Evolutionary conservation across 2,113 vertebrate genomes (phyloP), one percentile per base, ranked within the genome.

Genomic region (Centropus bengalensis): DNA sequence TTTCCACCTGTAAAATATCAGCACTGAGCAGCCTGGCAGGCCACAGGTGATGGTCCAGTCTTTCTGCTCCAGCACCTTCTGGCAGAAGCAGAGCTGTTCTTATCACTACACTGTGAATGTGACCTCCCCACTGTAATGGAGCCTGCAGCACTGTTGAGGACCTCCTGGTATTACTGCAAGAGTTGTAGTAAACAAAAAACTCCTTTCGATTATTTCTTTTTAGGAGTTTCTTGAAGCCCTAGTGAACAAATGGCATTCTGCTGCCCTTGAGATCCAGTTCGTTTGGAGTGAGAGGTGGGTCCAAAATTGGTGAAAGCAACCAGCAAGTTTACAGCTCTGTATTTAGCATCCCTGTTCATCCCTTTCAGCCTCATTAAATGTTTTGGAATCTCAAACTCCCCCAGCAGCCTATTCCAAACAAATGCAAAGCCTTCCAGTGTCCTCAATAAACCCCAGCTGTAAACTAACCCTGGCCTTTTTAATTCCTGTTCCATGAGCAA

Each of bases 321-420:
- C 49, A 14, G 63, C 22, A 58, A 71, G 74, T 58, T 85, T 40
- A 32, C 16, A 15, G 87, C 49, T 83, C 94, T 93, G 88, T 82
- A 58, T 94, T 97, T 96, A 88, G 82, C 64, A 62, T 60, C 92
- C 63, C 74, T 40, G 52, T 44, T 83, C 93, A 96, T 83, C 95
- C 67, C 83, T 54, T 58, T 30, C 74, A 58, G 82, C 89, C 56
- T 86, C 21, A 3, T 68, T 47, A 73, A 90, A 95, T 24, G 73
- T 75, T 95, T 78, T 60, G 88, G 91, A 95, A 97, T 95, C 88
- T 83, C 73, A 78, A 27, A 63, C 85, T 88, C 45, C 49, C 60
- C 60, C 77, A 87, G 73, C 76, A 79, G 90, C 73, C 52, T 86
- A 5, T 90, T 95, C 91, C 86, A 78, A 96, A 95, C 73, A 62